Base-by-base conservation (phyloP, 2,113 vertebrate genomes). In the Malurus melanocephalus region DNA sequence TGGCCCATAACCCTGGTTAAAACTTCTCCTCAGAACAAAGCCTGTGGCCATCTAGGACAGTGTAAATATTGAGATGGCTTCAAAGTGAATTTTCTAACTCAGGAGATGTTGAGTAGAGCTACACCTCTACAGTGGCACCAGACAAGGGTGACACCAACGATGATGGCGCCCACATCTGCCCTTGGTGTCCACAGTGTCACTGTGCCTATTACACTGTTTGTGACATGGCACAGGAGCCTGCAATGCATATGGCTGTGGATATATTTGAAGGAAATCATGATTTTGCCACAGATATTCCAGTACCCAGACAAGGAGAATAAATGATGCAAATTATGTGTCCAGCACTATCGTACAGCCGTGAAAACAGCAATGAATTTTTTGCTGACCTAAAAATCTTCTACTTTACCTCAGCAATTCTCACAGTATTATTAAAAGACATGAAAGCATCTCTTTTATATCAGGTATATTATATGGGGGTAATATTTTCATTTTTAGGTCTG, bases 181-280 rank as follows among this genome's bases (percentile, higher is more conserved):
- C 38, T 69, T 61, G 22, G 9, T 45, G 24, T 66, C 43, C 38
- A 49, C 38, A 49, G 1, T 51, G 59, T 28, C n/a, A 59, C 20
- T 0, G 2, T 19, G 13, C 3, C 35, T 61, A 0, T 52, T 43
- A 32, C 3, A 66, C 9, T 14, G 19, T 56, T 93, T 1, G 0
- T 59, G 68, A 30, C 30, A 14, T 7, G 28, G 18, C n/a, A 48
- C 45, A 75, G 33, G 6, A 64, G 9, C 35, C 30, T 33, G 22
- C 21, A 28, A 28, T 13, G 9, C 43, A 45, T 46, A 28, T 20
- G 49, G 15, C 17, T 74, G 26, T 28, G 43, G 43, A 38, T 65
- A 9, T 46, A 32, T 55, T 61, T 73, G 51, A 93, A 90, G 35
- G 19, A 84, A 88, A 64, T 64, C 2, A 22, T 27, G 16, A 32